Evolutionary conservation across 2,113 vertebrate genomes (phyloP).

Genomic region (Psophia crepitans): DNA sequence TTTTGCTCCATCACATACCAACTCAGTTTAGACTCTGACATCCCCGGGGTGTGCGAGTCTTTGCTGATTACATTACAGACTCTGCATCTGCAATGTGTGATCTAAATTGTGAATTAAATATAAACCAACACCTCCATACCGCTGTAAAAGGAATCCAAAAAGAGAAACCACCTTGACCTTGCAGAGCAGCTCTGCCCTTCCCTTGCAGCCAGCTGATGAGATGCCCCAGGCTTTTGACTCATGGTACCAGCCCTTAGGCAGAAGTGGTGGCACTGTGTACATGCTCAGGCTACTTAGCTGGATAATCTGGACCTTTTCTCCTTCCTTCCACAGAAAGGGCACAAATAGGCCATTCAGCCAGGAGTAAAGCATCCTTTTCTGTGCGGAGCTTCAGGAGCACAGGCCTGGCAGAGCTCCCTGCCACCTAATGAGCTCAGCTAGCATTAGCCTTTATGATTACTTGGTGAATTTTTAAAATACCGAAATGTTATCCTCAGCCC

Average conservation of each 20-base stretch:
- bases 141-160: background rate
- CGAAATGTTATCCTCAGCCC: slow-evolving; percentile 80
- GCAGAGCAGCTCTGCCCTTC: background rate
- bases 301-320: background rate
- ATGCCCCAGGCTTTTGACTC: background rate
- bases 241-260: background rate
- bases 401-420: slow-evolving; percentile 38
- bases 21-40: background rate
- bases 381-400: background rate
- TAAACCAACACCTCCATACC: background rate
- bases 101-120: background rate
- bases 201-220: background rate
- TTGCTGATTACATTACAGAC: background rate
- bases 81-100: background rate
- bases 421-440: slow-evolving; percentile 13
- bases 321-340: background rate
- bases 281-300: background rate
- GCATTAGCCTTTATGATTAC: slow-evolving; percentile 74
- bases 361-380: slow-evolving; percentile 7
- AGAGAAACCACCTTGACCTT: background rate
- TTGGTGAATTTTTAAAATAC: slow-evolving; percentile 79
- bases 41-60: background rate
- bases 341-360: background rate
- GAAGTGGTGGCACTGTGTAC: background rate
- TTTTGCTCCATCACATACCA: background rate